Conservation (phyloP, 2,797 vertebrate genomes). For the Neostethus bicornis region DNA sequence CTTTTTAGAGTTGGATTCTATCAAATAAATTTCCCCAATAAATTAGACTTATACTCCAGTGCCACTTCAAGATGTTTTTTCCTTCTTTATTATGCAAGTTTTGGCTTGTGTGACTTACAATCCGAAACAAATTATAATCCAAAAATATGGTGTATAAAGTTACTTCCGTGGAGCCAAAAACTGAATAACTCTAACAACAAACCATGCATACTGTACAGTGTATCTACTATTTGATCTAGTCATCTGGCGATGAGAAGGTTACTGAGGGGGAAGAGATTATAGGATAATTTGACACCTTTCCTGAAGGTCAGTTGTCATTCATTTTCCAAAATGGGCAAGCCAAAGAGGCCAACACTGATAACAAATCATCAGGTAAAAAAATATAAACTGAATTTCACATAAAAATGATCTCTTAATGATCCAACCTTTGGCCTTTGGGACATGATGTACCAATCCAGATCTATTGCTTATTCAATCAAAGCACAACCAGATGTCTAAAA, state of each 20-base stretch:
- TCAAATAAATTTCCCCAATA: too few relatives aligned
- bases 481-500: conserved; percentile 65
- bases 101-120: too few relatives aligned
- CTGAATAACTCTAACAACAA: background rate
- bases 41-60: too few relatives aligned
- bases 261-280: conserved; percentile 21
- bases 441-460: conserved; percentile 52
- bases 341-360: conserved; percentile 55
- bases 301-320: conserved; percentile 15
- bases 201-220: background rate
- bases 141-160: too few relatives aligned
- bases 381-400: conserved; percentile 51
- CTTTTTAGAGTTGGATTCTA: too few relatives aligned
- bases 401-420: conserved; percentile 60
- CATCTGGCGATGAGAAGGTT: background rate
- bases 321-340: conserved; percentile 44
- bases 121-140: too few relatives aligned
- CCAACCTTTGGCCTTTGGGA: conserved; percentile 43
- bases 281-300: conserved; percentile 13
- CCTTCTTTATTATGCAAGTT: too few relatives aligned
- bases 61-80: too few relatives aligned
- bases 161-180: too few relatives aligned
- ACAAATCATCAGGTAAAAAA: conserved; percentile 53
- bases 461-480: conserved; percentile 61
- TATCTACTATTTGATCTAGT: conserved; percentile 3